These are phyloP conservation scores for Eudyptes chrysolophus DNA, from an alignment of 2,113 vertebrate genomes.

Conservation along the genomic window DNA sequence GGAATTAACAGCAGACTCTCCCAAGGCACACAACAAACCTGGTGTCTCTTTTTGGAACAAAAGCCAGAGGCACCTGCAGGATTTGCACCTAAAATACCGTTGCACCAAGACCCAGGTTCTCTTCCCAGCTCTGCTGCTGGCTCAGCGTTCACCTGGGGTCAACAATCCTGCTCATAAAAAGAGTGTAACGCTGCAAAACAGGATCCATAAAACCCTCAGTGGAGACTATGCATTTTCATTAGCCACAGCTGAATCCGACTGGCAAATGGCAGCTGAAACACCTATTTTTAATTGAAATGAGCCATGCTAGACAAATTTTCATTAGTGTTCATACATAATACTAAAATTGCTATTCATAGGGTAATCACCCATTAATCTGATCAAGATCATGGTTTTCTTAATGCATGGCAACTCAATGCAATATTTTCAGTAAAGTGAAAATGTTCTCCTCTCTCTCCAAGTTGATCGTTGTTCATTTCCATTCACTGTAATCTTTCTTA, in stretches of 20 bases:
- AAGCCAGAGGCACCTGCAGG: neutral
- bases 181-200: neutral
- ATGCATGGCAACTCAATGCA: neutral
- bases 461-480: neutral
- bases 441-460: neutral
- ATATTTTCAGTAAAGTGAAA: neutral
- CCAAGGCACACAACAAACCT: neutral
- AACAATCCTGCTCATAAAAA: neutral
- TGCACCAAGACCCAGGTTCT: fast-evolving
- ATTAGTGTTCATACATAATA: neutral
- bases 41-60: neutral
- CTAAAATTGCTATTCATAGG: neutral
- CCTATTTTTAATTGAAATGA: slow-evolving; percentile 32
- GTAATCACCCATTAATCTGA: neutral
- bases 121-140: neutral
- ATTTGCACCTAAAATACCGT: neutral
- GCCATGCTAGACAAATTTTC: neutral
- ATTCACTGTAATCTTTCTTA: neutral
- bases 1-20: neutral
- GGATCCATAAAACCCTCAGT: neutral
- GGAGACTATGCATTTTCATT: neutral
- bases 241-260: neutral
- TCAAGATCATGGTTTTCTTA: neutral
- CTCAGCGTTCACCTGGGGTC: neutral
- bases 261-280: neutral